Conservation (phyloP, 2,113 vertebrate genomes). For the Syrrhaptes paradoxus region DNA sequence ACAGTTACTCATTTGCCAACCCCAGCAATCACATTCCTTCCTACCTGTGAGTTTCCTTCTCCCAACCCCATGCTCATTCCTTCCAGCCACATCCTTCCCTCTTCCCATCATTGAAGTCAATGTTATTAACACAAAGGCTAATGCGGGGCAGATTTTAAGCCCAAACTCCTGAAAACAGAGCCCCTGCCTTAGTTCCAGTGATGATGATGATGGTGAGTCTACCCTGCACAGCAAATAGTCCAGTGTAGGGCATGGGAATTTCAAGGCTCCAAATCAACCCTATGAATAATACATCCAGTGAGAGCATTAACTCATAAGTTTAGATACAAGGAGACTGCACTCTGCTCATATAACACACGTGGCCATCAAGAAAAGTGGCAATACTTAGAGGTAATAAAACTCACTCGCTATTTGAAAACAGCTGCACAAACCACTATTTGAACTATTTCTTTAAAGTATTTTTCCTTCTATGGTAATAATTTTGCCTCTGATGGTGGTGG, state of each 20-base stretch:
- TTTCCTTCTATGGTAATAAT: conserved; percentile 37
- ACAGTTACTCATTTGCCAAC: not conserved
- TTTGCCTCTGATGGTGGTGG: not conserved
- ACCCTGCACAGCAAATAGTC: not conserved
- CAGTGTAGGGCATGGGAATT: not conserved
- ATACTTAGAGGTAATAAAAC: not conserved
- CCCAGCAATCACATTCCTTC: not conserved
- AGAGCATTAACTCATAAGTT: not conserved
- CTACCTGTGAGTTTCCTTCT: not conserved
- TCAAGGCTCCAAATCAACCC: not conserved
- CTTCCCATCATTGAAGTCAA: not conserved
- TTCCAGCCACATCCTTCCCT: not conserved
- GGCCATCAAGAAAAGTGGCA: not conserved
- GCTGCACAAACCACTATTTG: not conserved
- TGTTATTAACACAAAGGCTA: not conserved
- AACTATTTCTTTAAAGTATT: not conserved
- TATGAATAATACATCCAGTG: not conserved
- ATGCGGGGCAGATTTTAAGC: not conserved
- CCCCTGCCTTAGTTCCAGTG: not conserved
- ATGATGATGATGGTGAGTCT: not conserved
- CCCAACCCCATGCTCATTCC: not conserved
- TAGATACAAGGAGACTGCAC: not conserved
- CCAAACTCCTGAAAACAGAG: not conserved
- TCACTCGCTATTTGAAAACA: not conserved
- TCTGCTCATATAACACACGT: not conserved